Conservation (phyloP, 2,797 vertebrate species). For the Notoglanidium macrostoma region DNA sequence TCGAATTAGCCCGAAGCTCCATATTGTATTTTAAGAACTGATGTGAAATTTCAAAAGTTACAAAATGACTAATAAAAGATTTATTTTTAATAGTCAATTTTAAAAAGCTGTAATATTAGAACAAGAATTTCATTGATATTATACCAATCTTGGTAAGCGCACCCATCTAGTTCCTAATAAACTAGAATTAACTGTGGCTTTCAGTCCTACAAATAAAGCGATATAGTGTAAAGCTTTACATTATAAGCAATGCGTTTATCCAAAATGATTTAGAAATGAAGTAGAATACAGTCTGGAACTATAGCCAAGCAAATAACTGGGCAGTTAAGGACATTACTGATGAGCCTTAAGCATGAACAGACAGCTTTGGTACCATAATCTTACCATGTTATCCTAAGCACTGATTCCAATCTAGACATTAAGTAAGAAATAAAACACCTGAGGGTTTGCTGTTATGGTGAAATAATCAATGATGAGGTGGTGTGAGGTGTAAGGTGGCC, state of each 20-base stretch:
- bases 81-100: neutral
- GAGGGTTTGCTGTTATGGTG: neutral
- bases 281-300: neutral
- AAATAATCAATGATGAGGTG: neutral
- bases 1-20: neutral
- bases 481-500: neutral
- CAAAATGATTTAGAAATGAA: too few species aligned
- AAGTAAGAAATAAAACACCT: neutral
- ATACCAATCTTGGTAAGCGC: neutral
- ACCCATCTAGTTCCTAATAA: neutral
- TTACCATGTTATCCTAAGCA: neutral
- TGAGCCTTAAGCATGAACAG: neutral
- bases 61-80: neutral
- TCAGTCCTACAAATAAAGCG: too few species aligned
- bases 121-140: neutral
- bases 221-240: too few species aligned
- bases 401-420: neutral
- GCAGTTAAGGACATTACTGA: neutral
- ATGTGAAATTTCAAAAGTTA: neutral
- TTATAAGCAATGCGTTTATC: too few species aligned
- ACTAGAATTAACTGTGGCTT: too few species aligned
- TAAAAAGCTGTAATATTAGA: neutral
- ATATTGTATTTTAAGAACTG: neutral
- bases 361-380: too few species aligned
- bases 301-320: neutral